Base-by-base conservation (phyloP, 1,140 invertebrate genomes). In the Drosophila mauritiana region DNA sequence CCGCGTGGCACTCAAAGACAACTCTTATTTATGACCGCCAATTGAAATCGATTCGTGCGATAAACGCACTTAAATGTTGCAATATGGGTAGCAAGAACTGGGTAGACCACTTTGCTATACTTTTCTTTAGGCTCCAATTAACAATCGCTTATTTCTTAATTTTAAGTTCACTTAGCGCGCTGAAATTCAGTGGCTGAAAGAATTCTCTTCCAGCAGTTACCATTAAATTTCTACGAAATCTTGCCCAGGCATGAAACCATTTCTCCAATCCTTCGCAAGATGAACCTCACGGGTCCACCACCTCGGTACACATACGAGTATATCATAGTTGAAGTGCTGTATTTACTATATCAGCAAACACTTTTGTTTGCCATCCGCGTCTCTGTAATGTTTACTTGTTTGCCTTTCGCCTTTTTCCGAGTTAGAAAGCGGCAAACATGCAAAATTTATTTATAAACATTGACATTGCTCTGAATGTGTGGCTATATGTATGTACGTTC, bases 361-460 rank as follows among this genome's bases (percentile, higher is more conserved):
- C 48, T 43, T 63, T 69, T 63, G 57, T 67, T 65, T 74, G 75
- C 63, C 64, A 54, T 73, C 76, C 65, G 76, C 56, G 40, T 59
- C 68, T 78, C 42, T 63, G 40, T 56, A 55, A 49, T 75, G 27
- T 64, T 48, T 52, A 42, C 56, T 52, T 80, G 63, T 74, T 80
- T 80, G 68, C 59, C 42, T 54, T 80, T 49, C 65, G 58, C 52
- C 77, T 79, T 77, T 58, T 57, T 68, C 63, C 17, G 22, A 65
- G 34, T 53, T 68, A 59, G 63, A 67, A 63, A 69, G 72, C 62
- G 52, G 51, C 61, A 69, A 62, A 55, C 75, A 78, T 69, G 73
- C 74, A 63, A 55, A 65, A 36, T 77, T 59, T 80, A 70, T 80
- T 59, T 75, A 45, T 63, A 75, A 80, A 80, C 79, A 80, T 80